Evolutionary conservation across 2,888 invertebrate species (phyloP).

Genomic region (Ctenicera cuprea): DNA sequence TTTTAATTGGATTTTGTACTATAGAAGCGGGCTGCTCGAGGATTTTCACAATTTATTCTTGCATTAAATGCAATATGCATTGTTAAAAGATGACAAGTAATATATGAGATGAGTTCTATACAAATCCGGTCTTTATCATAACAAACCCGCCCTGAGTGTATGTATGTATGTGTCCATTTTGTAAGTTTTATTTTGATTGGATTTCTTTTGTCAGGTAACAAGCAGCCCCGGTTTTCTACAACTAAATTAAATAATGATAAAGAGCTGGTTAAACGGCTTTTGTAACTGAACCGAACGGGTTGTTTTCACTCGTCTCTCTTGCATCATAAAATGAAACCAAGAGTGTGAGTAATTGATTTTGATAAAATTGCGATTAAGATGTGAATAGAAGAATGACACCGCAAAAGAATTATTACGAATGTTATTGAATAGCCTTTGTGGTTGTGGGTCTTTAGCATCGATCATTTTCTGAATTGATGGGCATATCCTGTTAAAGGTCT

Average conservation of each 20-base stretch:
- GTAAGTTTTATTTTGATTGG: conserved; percentile 25
- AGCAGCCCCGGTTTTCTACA: not conserved
- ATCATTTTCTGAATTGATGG: too few species aligned
- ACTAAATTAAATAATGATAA: not conserved
- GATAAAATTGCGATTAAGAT: not conserved
- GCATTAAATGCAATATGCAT: conserved; percentile 14
- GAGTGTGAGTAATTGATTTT: conserved; percentile 5
- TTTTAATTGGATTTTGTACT: not conserved
- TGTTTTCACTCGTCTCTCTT: not conserved
- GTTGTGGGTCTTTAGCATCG: too few species aligned
- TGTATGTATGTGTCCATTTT: conserved; percentile 20
- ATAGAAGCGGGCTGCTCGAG: too few species aligned
- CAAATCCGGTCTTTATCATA: conserved; percentile 36
- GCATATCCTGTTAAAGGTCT: too few species aligned
- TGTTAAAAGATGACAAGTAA: conserved; percentile 32
- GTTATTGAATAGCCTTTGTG: too few species aligned
- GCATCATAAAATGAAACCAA: too few species aligned
- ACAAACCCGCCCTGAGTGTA: conserved; percentile 22
- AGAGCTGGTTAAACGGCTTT: conserved; percentile 2
- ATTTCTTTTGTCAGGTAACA: conserved; percentile 24
- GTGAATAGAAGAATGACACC: too few species aligned
- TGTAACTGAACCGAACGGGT: conserved; percentile 4
- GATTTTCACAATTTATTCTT: conserved; percentile 16
- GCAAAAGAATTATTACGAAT: too few species aligned
- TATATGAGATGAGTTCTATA: conserved; percentile 33